These are phyloP conservation scores for Aphrophora alni DNA, from an alignment of 2,888 invertebrate genomes.

Conservation along the genomic window DNA sequence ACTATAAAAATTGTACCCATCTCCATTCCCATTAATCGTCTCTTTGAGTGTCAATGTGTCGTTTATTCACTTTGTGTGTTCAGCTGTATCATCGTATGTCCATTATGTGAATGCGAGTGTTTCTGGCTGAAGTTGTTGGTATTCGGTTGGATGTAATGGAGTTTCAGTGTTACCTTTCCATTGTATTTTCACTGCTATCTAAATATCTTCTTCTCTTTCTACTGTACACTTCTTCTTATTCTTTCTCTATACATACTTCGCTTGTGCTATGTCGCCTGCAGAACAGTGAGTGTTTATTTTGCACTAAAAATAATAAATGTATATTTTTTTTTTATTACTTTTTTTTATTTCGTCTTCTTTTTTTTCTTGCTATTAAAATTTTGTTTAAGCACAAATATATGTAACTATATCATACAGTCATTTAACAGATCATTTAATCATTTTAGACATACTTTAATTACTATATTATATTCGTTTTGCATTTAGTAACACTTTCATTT, in stretches of 20 bases:
- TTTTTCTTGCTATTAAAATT: background rate
- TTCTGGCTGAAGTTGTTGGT: background rate
- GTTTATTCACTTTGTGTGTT: too few relatives aligned
- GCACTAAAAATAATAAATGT: background rate
- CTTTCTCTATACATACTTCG: conserved; percentile 1
- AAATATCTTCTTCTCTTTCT: background rate
- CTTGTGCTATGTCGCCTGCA: conserved; percentile 6
- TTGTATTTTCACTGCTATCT: background rate
- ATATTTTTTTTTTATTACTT: too few relatives aligned
- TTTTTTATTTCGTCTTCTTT: too few relatives aligned
- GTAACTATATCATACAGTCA: background rate
- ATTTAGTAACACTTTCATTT: too few relatives aligned
- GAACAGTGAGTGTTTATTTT: conserved; percentile 3
- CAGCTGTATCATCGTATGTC: too few relatives aligned
- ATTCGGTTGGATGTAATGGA: background rate
- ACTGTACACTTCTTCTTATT: conserved; percentile 3
- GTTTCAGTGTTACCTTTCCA: background rate
- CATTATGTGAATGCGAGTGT: background rate
- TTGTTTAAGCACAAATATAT: background rate
- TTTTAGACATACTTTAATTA: too few relatives aligned
- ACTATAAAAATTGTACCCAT: too few relatives aligned
- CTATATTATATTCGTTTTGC: too few relatives aligned
- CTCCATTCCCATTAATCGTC: too few relatives aligned
- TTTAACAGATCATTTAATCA: too few relatives aligned
- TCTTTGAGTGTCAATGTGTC: too few relatives aligned